Evolutionary conservation across 2,797 vertebrate genomes (phyloP), one percentile per base, ranked within the genome.

Genomic region (Notolabrus celidotus): DNA sequence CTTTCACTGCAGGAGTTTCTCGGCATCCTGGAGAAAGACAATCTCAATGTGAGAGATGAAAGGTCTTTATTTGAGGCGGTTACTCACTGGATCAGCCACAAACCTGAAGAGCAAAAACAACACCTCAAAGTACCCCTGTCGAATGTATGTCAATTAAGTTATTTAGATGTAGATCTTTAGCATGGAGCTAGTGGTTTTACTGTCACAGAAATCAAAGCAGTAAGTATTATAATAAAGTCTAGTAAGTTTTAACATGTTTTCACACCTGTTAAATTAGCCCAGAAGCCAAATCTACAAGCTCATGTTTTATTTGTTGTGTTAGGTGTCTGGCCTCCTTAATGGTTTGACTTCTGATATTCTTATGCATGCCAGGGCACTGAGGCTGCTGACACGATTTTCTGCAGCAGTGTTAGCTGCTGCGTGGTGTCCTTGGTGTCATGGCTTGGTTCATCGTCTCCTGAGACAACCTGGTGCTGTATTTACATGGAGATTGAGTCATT

Each of bases 401-500:
- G 95, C 58, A 96, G 96, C 0, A 95, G 94, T 0, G 82, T 97
- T 56, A 92, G 95, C 89, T 97, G 96, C 91, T 90, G 88, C 1
- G 76, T 88, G 10, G 59, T 90, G 16, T 49, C 38, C 0, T 53
- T 70, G 11, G 17, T 83, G 11, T 25, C 60, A 29, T 86, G 23
- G 7, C 19, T 0, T 42, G 65, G 0, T 84, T 63, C 1, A 1
- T 19, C 2, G 0, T 31, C 1, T 19, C 71, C 3, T 49, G 42
- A 14, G 15, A 77, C 0, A 0, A 0, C 0, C 7, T 54, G 39
- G 31, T 16, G 0, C 0, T 27, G 27, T 3, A n/a, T 0, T 0
- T 1, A 33, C 0, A 1, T 39, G 1, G 47, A 66, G 1, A 0
- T 70, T 0, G 0, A 17, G 1, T 8, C 1, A 0, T 5, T 2